A percentile compares a stretch with the other conserved stretches of the same genome.
phyloP scores from a whole-genome alignment of 2,797 vertebrate genomes.

The Lates japonicus region DNA sequence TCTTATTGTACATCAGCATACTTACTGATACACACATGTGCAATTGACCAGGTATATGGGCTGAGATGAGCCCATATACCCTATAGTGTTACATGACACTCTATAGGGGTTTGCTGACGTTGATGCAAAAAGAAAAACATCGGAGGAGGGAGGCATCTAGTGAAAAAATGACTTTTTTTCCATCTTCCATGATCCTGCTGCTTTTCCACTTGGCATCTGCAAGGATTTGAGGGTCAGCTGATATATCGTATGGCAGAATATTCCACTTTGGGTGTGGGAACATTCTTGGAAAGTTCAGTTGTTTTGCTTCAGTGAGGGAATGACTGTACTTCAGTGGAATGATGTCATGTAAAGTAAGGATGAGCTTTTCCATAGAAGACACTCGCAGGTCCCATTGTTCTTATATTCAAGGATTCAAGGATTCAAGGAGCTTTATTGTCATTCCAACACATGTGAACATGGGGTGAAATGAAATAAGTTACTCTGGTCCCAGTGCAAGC shows the following conservation, averaged over 20 bases:
- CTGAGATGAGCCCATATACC: neutral
- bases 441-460: too few species aligned
- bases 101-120: constrained; percentile 41
- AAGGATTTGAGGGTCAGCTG: constrained; percentile 24
- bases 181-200: constrained; percentile 7
- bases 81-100: neutral
- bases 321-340: neutral
- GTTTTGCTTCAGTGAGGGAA: neutral
- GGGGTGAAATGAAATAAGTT: too few species aligned
- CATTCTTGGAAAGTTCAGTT: neutral
- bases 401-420: too few species aligned
- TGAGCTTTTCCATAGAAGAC: neutral
- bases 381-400: neutral
- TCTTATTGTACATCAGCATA: too few species aligned
- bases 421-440: too few species aligned
- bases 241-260: constrained; percentile 15
- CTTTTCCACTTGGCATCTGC: constrained; percentile 28
- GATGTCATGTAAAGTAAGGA: neutral
- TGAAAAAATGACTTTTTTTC: constrained; percentile 27
- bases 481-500: too few species aligned
- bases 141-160: neutral
- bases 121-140: constrained; percentile 49
- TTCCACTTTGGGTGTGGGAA: constrained; percentile 36
- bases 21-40: neutral
- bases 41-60: constrained; percentile 1